These are phyloP conservation scores for Oxycera nigricornis DNA, from an alignment of 2,888 invertebrate species.

Conservation along the genomic window DNA sequence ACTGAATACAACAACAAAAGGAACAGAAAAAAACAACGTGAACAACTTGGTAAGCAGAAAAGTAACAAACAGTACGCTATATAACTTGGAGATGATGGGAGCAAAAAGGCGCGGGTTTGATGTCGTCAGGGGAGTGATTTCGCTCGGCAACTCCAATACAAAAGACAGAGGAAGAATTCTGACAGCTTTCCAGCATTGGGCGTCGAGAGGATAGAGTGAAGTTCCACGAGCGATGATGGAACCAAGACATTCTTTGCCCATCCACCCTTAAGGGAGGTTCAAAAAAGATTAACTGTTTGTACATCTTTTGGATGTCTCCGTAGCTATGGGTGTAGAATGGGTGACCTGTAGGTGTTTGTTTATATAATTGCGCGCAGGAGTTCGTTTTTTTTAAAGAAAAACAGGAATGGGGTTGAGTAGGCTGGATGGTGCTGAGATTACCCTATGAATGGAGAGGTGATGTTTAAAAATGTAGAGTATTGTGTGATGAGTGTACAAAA, in stretches of 20 bases:
- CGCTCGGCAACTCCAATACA: neutral
- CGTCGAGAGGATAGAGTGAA: neutral
- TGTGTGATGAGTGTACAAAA: conserved; percentile 14
- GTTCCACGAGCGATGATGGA: conserved; percentile 22
- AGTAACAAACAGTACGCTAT: conserved; percentile 24
- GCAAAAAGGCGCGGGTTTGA: conserved; percentile 13
- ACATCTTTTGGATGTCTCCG: conserved; percentile 23
- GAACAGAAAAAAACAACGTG: conserved; percentile 11
- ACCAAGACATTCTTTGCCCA: conserved; percentile 24
- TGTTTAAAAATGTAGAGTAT: neutral
- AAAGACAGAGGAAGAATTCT: conserved; percentile 37
- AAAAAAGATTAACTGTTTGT: conserved; percentile 33
- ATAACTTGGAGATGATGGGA: conserved; percentile 4
- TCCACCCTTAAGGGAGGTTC: neutral
- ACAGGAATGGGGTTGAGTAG: neutral
- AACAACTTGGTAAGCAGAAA: conserved; percentile 25
- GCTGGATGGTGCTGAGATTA: neutral
- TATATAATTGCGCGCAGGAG: conserved; percentile 35
- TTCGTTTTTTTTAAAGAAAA: neutral
- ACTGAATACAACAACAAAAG: neutral
- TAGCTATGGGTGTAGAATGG: conserved; percentile 11
- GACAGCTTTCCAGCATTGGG: neutral
- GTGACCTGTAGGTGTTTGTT: conserved; percentile 37
- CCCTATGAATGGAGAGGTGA: neutral
- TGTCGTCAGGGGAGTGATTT: conserved; percentile 35